Evolutionary conservation across 2,113 vertebrate species (phyloP).

Genomic region (Fulica atra): DNA sequence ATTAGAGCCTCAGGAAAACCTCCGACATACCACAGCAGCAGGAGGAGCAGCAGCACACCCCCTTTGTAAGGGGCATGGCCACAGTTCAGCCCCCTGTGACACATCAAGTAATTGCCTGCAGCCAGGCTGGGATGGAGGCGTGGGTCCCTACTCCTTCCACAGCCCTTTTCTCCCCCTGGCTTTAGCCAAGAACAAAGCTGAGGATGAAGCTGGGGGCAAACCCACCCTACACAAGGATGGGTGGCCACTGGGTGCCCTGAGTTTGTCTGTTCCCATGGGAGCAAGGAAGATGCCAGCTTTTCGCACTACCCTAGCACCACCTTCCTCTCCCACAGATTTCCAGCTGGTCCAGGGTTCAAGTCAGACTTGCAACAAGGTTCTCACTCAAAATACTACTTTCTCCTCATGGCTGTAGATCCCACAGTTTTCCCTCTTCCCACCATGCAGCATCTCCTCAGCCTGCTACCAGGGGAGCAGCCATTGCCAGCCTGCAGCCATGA

Average conservation of each 20-base stretch:
- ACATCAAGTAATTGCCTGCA: neutral
- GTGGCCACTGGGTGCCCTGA: fast-evolving
- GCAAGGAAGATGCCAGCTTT: neutral
- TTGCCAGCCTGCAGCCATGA: neutral
- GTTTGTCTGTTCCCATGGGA: neutral
- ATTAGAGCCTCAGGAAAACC: neutral
- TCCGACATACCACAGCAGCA: neutral
- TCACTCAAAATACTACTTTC: neutral
- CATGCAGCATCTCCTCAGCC: neutral
- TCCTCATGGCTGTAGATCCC: neutral
- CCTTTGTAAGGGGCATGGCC: neutral
- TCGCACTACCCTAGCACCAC: neutral
- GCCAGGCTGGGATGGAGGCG: neutral
- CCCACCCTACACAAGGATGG: too few species aligned
- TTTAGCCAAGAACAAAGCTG: neutral
- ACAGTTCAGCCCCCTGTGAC: neutral
- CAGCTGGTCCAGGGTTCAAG: neutral
- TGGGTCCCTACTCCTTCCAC: fast-evolving
- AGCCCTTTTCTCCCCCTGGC: neutral
- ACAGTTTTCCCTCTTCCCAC: neutral
- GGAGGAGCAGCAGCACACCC: neutral
- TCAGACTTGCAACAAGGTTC: neutral
- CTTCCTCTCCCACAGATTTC: neutral
- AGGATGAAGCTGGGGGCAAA: neutral
- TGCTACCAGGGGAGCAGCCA: neutral